These are phyloP conservation scores for Elaeidobius kamerunicus DNA, from an alignment of 2,888 invertebrate species.

Conservation along the genomic window DNA sequence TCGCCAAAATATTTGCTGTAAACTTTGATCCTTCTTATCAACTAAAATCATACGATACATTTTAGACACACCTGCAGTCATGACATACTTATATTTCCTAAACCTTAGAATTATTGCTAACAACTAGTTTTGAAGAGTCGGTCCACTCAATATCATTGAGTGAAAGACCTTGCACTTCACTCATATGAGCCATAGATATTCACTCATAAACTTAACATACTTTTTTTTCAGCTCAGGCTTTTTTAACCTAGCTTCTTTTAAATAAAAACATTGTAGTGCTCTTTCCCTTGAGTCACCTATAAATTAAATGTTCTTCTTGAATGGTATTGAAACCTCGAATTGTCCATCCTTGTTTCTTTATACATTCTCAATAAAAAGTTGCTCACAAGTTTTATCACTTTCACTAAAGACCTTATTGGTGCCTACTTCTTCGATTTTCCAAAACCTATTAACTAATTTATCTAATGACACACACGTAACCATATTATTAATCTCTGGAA, in stretches of 20 bases:
- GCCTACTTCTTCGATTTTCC: no score
- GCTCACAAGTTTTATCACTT: neutral
- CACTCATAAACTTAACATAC: neutral
- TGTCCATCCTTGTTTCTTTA: neutral
- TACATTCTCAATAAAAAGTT: neutral
- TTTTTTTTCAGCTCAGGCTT: neutral
- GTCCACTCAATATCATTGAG: conserved; percentile 34
- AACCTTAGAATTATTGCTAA: conserved; percentile 17
- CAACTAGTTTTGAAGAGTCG: conserved; percentile 20
- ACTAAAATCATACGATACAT: conserved; percentile 15
- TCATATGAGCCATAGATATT: neutral
- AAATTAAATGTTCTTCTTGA: neutral
- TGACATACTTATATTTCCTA: conserved; percentile 4
- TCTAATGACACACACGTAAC: no score
- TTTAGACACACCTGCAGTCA: conserved; percentile 19
- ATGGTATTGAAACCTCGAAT: neutral
- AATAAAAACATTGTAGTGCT: neutral
- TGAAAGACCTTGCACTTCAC: conserved; percentile 19
- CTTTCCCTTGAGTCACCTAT: neutral
- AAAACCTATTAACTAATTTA: no score
- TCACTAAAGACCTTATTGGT: neutral
- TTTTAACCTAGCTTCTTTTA: neutral
- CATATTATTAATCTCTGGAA: neutral
- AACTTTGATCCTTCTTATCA: neutral
- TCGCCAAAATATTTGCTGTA: conserved; percentile 15